These are phyloP conservation scores for Desoria tigrina DNA, from an alignment of 2,888 invertebrate genomes.

Conservation along the genomic window DNA sequence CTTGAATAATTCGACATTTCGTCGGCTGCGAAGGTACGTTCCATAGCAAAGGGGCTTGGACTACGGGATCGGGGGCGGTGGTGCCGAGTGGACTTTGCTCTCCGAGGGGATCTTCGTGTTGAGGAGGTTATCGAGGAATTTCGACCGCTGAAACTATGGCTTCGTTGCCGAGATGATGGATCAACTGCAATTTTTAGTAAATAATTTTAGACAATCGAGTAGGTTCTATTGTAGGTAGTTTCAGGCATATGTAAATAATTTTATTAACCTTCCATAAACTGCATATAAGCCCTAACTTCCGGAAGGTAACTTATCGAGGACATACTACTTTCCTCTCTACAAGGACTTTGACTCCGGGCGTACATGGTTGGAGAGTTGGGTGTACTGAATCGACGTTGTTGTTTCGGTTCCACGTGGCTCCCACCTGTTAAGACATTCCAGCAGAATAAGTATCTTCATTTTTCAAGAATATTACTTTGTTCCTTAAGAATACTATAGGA, in stretches of 20 bases:
- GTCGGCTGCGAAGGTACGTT: constrained; percentile 28
- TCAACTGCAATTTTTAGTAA: constrained; percentile 23
- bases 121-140: constrained; percentile 3
- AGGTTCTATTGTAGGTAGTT: no score
- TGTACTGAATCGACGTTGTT: constrained; percentile 35
- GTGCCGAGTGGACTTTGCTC: constrained; percentile 11
- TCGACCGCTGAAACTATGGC: constrained; percentile 40
- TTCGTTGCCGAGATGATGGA: constrained; percentile 38
- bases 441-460: constrained; percentile 4
- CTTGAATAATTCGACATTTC: constrained; percentile 32
- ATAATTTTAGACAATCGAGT: no score
- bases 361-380: constrained; percentile 41
- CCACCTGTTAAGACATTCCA: constrained; percentile 28
- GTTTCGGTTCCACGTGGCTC: constrained; percentile 32
- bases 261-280: constrained; percentile 40
- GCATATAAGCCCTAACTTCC: constrained; percentile 38
- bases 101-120: constrained; percentile 18
- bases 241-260: no score
- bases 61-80: constrained; percentile 11
- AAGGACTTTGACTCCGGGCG: constrained; percentile 20
- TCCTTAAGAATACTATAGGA: neutral
- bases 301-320: constrained; percentile 44
- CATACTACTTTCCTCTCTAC: constrained; percentile 32
- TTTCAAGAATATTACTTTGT: neutral
- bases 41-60: constrained; percentile 31